Conservation (phyloP, 2,113 vertebrate species). For the Camelus bactrianus region DNA sequence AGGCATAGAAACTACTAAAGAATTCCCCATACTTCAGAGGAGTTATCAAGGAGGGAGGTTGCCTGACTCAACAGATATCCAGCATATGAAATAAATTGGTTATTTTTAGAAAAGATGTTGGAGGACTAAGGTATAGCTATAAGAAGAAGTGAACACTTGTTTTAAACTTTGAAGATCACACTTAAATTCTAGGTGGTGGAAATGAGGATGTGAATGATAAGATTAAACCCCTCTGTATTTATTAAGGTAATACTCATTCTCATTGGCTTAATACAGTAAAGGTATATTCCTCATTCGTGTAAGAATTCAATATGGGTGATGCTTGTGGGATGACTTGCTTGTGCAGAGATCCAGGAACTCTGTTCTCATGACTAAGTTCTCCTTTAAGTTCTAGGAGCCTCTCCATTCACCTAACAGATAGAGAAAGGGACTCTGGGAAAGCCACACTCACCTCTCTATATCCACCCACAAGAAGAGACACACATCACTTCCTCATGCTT, state of each 20-base stretch:
- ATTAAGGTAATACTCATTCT: neutral
- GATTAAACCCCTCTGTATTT: neutral
- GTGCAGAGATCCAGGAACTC: neutral
- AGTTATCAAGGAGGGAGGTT: neutral
- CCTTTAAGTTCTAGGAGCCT: neutral
- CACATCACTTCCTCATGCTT: neutral
- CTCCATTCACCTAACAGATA: neutral
- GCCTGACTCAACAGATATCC: neutral
- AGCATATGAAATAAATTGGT: neutral
- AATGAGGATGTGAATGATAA: neutral
- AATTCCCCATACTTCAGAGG: neutral
- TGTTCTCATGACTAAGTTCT: neutral
- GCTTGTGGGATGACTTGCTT: neutral
- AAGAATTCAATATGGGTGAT: neutral
- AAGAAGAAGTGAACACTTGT: neutral
- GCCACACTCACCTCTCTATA: neutral
- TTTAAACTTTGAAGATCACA: slow-evolving; percentile 5
- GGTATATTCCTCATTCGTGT: neutral
- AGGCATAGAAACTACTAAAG: neutral
- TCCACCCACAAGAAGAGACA: neutral
- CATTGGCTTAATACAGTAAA: neutral
- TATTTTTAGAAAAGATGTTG: neutral
- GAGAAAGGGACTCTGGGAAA: neutral
- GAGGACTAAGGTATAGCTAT: neutral
- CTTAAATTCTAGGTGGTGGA: neutral